Conservation (phyloP, 2,113 vertebrate species). For the Agapornis roseicollis region DNA sequence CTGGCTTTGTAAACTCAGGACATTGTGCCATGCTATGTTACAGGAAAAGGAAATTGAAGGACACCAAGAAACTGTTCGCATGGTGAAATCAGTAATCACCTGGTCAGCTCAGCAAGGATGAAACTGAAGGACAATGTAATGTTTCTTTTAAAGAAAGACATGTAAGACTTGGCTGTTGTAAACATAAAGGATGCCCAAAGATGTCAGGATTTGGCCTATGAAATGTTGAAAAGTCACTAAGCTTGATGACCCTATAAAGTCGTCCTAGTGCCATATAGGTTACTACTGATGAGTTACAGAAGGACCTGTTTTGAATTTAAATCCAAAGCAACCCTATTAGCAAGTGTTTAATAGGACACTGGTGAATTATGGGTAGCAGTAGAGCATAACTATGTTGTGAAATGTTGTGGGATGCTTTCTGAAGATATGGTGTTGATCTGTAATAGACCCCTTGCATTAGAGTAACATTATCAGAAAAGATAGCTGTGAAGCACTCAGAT, state of each 20-base stretch:
- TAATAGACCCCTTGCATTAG: neutral
- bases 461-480: neutral
- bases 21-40: neutral
- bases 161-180: neutral
- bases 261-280: neutral
- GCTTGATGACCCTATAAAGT: neutral
- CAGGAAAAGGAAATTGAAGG: neutral
- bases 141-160: neutral
- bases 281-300: neutral
- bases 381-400: neutral
- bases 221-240: neutral
- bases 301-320: neutral
- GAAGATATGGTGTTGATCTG: neutral
- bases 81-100: neutral
- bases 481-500: neutral
- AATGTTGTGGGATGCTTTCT: neutral
- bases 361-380: neutral
- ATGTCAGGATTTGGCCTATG: neutral
- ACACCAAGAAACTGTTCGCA: neutral
- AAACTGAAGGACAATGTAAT: neutral
- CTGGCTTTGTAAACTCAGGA: neutral
- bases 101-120: neutral
- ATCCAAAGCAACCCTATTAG: neutral
- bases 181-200: neutral
- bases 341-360: neutral